Percentiles rank a stretch among this genome's conserved stretches.
phyloP scores from a whole-genome alignment of 2,113 vertebrate species.

The Corythaeola cristata region DNA sequence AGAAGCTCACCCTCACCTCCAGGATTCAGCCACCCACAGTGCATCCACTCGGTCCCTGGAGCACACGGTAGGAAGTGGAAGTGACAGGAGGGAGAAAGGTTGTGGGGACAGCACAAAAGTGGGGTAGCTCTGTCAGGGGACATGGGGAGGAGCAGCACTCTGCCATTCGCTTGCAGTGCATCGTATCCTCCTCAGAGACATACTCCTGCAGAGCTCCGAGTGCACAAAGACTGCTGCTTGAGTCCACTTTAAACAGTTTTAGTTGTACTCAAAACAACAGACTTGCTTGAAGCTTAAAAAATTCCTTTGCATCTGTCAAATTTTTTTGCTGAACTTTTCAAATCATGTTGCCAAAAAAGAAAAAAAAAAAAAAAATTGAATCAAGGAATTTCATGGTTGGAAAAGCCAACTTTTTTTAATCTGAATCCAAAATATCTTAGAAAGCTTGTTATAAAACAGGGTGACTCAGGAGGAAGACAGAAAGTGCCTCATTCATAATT shows the following conservation, averaged over 20 bases:
- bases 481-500: background rate
- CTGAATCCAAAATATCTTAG: background rate
- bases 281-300: background rate
- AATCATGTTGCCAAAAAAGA: background rate
- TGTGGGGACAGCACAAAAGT: background rate
- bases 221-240: background rate
- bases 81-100: background rate
- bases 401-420: background rate
- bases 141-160: background rate
- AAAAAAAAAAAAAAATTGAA: background rate
- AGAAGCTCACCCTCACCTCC: background rate
- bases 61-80: background rate
- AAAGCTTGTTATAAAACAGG: background rate
- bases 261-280: background rate
- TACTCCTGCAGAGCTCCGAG: background rate
- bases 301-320: background rate
- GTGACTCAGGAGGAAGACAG: background rate
- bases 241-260: background rate
- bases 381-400: background rate
- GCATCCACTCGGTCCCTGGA: background rate
- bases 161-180: background rate
- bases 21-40: background rate
- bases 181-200: rapidly evolving
- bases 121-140: background rate
- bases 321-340: background rate